Base-by-base conservation (phyloP, 2,113 vertebrate genomes). In the Sturnira hondurensis region DNA sequence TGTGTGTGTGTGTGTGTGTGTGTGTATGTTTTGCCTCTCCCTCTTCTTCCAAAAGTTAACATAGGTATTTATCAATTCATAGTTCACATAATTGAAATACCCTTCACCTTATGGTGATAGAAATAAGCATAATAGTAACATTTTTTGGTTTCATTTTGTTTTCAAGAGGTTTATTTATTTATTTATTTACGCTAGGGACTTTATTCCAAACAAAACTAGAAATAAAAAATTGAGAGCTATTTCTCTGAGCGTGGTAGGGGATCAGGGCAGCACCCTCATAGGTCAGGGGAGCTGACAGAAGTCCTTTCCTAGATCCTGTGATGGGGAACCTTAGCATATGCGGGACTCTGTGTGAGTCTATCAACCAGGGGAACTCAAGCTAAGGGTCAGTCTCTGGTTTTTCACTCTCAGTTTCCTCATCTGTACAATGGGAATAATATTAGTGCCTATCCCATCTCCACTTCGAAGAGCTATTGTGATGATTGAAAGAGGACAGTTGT, bases 261-360 rank as follows among this genome's bases (percentile, higher is more conserved):
- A 58, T 74, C 56, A 56, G 89, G 74, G 81, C 9, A 68, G 85
- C 28, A 31, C 87, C 54, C 80, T 84, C 74, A 19, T n/a, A 5
- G 8, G 6, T 36, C 41, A 47, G 88, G 70, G 85, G 76, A 85
- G 31, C 9, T 70, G 26, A 93, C 65, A 38, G 77, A 41, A 20
- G 81, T 81, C 93, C 68, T 71, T 83, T 90, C 52, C 65, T 88
- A 20, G 26, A 2, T 13, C 74, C 50, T n/a, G 20, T 33, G 19
- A 50, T 38, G n/a, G 88, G 77, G 63, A 73, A 47, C 24, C 73
- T 90, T 38, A 71, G 80, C 80, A 71, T 65, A 58, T 90, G n/a
- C 19, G 74, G 99, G 91, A 98, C 98, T 89, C 98, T 96, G 78
- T 98, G 98, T 68, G 98, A 99, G 98, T 95, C 99, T 98, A 97